Percentiles rank a stretch among this genome's conserved stretches.
These are phyloP conservation scores for Lepidurus arcticus DNA, from an alignment of 1,140 invertebrate genomes.

Conservation along the genomic window DNA sequence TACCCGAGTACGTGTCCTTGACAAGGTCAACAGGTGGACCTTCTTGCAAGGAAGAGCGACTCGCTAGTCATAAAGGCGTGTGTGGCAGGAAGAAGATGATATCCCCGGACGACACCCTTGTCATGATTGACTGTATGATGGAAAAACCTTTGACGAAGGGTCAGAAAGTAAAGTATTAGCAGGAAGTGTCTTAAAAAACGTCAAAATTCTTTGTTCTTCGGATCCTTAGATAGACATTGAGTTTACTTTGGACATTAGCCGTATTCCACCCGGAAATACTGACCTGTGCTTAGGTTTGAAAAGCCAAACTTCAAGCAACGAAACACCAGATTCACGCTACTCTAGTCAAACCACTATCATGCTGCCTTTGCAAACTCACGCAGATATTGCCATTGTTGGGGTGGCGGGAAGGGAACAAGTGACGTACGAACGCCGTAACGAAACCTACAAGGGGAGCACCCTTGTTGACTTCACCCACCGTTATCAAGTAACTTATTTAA, in stretches of 20 bases:
- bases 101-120: background rate
- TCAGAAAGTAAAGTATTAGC: slow-evolving; percentile 1
- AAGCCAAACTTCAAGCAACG: background rate
- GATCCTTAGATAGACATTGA: background rate
- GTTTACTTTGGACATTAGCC: slow-evolving; percentile 20
- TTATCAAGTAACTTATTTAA: background rate
- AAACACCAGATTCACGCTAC: background rate
- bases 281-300: background rate
- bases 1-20: slow-evolving; percentile 31
- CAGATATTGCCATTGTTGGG: slow-evolving; percentile 23
- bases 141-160: background rate
- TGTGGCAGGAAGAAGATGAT: background rate
- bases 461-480: background rate
- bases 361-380: background rate
- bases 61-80: background rate
- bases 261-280: background rate
- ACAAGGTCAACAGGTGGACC: background rate
- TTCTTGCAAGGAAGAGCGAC: background rate
- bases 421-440: slow-evolving; percentile 19
- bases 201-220: background rate
- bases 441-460: background rate
- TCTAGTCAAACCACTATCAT: background rate
- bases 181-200: background rate
- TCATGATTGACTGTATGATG: background rate
- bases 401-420: slow-evolving; percentile 5